A percentile compares a stretch with the other conserved stretches of the same genome.
These are phyloP conservation scores for Micropoecilia bifurca DNA, from an alignment of 2,797 vertebrate genomes.

Conservation along the genomic window DNA sequence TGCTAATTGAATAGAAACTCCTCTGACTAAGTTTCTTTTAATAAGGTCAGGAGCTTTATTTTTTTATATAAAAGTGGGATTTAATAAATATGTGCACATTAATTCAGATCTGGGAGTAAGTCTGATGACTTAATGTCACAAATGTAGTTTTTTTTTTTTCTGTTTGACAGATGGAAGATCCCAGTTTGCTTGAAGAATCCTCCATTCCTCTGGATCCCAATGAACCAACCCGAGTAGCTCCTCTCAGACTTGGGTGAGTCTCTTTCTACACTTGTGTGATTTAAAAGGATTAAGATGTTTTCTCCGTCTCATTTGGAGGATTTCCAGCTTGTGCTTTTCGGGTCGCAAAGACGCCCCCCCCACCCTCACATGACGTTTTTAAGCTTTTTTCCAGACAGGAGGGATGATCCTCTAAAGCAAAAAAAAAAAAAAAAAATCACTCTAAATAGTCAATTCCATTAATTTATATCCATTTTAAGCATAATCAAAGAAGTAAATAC, in stretches of 20 bases:
- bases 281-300: conserved; percentile 22
- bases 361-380: conserved; percentile 10
- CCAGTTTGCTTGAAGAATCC: conserved; percentile 94
- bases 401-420: not conserved
- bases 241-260: conserved; percentile 92
- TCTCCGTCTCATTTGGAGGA: not conserved
- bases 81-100: not conserved
- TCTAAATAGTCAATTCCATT: not conserved
- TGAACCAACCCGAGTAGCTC: conserved; percentile 86
- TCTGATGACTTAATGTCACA: not conserved
- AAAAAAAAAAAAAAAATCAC: too few relatives aligned
- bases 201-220: conserved; percentile 90
- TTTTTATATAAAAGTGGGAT: not conserved
- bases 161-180: conserved; percentile 94
- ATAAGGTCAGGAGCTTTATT: not conserved
- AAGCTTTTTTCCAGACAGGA: conserved; percentile 12
- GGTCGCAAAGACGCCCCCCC: conserved; percentile 13
- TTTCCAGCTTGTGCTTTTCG: conserved; percentile 17
- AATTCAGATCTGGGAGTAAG: not conserved
- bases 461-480: not conserved
- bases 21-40: not conserved
- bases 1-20: conserved; percentile 41
- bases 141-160: conserved; percentile 16
- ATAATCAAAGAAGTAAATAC: not conserved
- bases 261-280: not conserved